These are phyloP conservation scores for Noctua comes DNA, from an alignment of 2,888 invertebrate genomes.

Conservation along the genomic window DNA sequence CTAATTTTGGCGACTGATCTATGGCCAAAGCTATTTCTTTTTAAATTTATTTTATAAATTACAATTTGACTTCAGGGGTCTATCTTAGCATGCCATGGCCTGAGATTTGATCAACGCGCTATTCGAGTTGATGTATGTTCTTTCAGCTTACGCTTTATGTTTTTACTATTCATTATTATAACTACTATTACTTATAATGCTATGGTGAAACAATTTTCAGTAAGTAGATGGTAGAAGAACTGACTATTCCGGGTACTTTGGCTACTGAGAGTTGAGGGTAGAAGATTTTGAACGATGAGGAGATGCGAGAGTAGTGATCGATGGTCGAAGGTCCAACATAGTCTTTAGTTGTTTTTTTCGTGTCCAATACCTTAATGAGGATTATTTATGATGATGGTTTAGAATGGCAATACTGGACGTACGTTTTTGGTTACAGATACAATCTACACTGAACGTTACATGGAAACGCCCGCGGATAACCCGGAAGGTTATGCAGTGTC, in stretches of 20 bases:
- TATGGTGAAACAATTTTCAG: neutral
- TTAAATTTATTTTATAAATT: too few species aligned
- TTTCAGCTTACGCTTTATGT: too few species aligned
- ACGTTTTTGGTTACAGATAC: conserved; percentile 92
- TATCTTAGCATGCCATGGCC: too few species aligned
- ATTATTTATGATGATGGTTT: neutral
- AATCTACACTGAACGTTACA: conserved; percentile 98
- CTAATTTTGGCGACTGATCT: neutral
- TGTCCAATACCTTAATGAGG: neutral
- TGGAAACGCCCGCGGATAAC: conserved; percentile 97
- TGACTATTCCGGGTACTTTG: neutral
- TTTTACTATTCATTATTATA: too few species aligned
- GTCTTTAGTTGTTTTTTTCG: neutral
- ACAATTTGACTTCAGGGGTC: too few species aligned
- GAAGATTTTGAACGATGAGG: neutral
- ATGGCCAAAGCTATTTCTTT: neutral
- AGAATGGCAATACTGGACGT: neutral
- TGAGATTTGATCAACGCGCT: too few species aligned
- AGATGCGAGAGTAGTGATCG: neutral
- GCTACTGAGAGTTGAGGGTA: neutral
- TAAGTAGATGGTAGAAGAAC: neutral
- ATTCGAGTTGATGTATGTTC: too few species aligned
- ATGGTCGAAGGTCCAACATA: neutral
- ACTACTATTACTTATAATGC: too few species aligned
- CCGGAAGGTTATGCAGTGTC: conserved; percentile 93